Conservation (phyloP, 2,797 vertebrate genomes). For the Trachurus trachurus region DNA sequence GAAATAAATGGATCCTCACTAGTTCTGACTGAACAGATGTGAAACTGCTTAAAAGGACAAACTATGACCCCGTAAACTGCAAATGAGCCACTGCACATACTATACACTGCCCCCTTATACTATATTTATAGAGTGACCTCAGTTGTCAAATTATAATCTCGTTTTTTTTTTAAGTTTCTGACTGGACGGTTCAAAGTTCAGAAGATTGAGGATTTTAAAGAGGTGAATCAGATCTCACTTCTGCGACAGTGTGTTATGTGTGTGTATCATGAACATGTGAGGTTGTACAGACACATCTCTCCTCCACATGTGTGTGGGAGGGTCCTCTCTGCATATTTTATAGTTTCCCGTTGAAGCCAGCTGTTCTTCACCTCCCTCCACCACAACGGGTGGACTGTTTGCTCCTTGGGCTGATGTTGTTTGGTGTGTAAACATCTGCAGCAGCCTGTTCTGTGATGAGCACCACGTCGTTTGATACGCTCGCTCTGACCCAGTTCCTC, state of each 20-base stretch:
- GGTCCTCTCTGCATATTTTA: constrained; percentile 54
- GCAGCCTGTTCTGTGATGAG: constrained; percentile 58
- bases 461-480: constrained; percentile 55
- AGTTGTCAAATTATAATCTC: not conserved
- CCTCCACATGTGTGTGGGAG: constrained; percentile 37
- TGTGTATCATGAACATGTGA: not conserved
- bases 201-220: not conserved
- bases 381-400: constrained; percentile 36
- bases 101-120: not conserved
- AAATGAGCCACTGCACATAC: not conserved
- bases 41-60: not conserved
- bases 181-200: not conserved
- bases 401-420: constrained; percentile 60
- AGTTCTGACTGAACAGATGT: not conserved
- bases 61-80: not conserved
- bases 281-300: constrained; percentile 15
- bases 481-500: constrained; percentile 71
- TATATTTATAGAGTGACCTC: not conserved
- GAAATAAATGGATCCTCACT: not conserved
- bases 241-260: not conserved
- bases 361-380: constrained; percentile 50
- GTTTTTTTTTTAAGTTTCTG: not conserved
- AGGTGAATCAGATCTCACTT: not conserved
- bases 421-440: constrained; percentile 77
- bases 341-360: constrained; percentile 50